phyloP scores from a whole-genome alignment of 2,113 vertebrate species.

The Ranitomeya variabilis region DNA sequence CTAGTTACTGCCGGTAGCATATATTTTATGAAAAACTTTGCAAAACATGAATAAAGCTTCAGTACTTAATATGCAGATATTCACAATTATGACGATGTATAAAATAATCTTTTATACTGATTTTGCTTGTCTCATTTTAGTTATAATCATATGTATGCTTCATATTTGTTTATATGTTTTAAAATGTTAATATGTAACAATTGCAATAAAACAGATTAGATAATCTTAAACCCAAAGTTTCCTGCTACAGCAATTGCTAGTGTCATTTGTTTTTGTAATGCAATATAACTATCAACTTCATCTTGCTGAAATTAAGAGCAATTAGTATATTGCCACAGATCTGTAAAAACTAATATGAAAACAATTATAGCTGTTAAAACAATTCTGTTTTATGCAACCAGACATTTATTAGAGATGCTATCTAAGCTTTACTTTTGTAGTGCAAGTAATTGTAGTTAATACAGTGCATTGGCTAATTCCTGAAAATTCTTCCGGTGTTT shows the following conservation, averaged over 20 bases:
- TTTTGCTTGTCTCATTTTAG: slow-evolving; percentile 9
- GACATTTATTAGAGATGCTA: not conserved
- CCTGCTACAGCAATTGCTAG: not conserved
- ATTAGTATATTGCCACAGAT: slow-evolving; percentile 13
- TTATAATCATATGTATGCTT: slow-evolving; percentile 15
- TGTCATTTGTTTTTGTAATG: slow-evolving; percentile 9
- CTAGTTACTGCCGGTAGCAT: slow-evolving; percentile 6
- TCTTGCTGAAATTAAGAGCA: slow-evolving; percentile 20
- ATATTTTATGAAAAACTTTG: slow-evolving; percentile 1
- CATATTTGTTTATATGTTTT: not conserved
- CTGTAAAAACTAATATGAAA: not conserved
- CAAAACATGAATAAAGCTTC: slow-evolving; percentile 23
- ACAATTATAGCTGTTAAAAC: not conserved
- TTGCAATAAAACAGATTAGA: not conserved
- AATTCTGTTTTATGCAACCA: not conserved
- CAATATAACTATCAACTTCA: not conserved
- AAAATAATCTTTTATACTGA: slow-evolving; percentile 42
- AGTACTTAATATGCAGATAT: slow-evolving; percentile 27
- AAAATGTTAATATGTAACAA: not conserved
- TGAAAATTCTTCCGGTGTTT: no score
- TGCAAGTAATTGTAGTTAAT: not conserved
- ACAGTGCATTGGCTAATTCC: no score
- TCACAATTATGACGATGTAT: slow-evolving; percentile 14
- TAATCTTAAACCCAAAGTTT: not conserved
- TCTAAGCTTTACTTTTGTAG: not conserved